Evolutionary conservation across 2,113 vertebrate genomes (phyloP).

Genomic region (Neotragus moschatus): DNA sequence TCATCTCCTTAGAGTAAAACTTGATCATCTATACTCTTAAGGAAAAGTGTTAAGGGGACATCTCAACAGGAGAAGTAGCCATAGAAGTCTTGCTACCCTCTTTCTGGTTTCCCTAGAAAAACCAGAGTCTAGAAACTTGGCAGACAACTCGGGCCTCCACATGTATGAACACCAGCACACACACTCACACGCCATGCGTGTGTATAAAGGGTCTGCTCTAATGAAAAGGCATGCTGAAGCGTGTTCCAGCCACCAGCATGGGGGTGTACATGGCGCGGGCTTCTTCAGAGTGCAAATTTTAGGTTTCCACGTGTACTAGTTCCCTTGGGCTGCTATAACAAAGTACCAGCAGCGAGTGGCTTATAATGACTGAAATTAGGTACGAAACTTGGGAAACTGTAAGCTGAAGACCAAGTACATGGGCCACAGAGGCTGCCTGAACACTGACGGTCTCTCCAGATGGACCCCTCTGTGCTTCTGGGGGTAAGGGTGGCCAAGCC

Average conservation of each 20-base stretch:
- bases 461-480: slow-evolving; percentile 94
- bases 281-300: neutral
- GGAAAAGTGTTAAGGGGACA: neutral
- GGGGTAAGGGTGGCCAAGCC: slow-evolving; percentile 95
- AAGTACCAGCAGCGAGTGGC: neutral
- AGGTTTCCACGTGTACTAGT: neutral
- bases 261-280: neutral
- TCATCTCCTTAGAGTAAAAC: neutral
- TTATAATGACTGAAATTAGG: slow-evolving; percentile 78
- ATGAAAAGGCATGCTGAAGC: neutral
- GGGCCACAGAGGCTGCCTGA: slow-evolving; percentile 93
- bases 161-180: accelerated
- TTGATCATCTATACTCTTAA: neutral
- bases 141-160: neutral
- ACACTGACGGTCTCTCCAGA: slow-evolving; percentile 93
- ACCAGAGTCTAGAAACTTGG: neutral
- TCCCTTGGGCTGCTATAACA: neutral
- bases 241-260: neutral
- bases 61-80: neutral
- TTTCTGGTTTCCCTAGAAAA: neutral
- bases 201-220: neutral
- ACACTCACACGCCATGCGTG: accelerated
- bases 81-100: neutral
- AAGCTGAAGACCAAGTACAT: slow-evolving; percentile 98
- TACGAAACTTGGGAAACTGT: slow-evolving; percentile 97